Evolutionary conservation across 2,113 vertebrate species (phyloP), one percentile per base, ranked within the genome.

Genomic region (Scophthalmus maximus): DNA sequence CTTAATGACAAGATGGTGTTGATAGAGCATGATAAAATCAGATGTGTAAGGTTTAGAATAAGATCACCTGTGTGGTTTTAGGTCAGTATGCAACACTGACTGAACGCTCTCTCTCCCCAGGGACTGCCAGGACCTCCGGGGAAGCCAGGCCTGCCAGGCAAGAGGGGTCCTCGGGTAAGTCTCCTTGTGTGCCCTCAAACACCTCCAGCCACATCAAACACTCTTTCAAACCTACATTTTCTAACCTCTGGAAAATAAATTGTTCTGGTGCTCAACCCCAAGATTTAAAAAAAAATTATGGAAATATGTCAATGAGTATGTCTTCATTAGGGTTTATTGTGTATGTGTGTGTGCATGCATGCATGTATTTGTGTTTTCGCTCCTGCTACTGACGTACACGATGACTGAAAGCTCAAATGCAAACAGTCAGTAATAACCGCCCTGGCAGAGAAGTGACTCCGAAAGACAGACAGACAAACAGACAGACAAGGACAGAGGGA

Each of bases 131-230:
- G 97, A 87, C 92, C 96, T 73, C 94, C 95, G 1, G 97, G 97
- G 59, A 95, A 97, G 84, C 92, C 94, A 88, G 97, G 97, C 81
- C 85, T 92, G 72, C 91, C 94, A 32, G 97, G 97, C 66, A 94
- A 96, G 88, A 95, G 93, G 89, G 97, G 97, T 22, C 94, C 96
- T 66, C 92, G 95, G 93, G 97, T 99, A 92, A 95, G 96, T 95
- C n/a, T 85, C 38, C 26, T 51, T 20, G 12, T 3, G 47, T 3
- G 12, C 46, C 8, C 15, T 68, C 25, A 46, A 55, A 67, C 26
- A 65, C 49, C 30, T 68, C 56, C 25, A 58, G 18, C 23, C 14
- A 42, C 32, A 38, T 82, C 58, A 51, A 56, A 76, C 51, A 63
- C 29, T 57, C 30, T 27, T 44, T 12, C 38, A 40, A 3, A 34